phyloP scores from a whole-genome alignment of 2,888 invertebrate species.

The Lycaena phlaeas region DNA sequence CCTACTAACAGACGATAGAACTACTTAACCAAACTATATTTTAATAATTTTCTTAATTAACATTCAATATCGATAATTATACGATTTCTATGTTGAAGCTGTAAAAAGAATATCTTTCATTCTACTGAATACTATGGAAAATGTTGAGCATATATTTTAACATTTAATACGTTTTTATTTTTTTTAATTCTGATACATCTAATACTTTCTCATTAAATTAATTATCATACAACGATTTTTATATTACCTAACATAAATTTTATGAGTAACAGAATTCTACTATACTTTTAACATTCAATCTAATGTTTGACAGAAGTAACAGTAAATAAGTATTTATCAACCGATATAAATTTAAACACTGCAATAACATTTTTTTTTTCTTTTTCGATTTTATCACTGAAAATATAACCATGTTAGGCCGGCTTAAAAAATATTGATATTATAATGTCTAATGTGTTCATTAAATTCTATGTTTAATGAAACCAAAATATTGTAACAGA shows the following conservation, averaged over 20 bases:
- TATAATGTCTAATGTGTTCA: too few relatives aligned
- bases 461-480: too few relatives aligned
- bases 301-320: too few relatives aligned
- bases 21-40: constrained; percentile 15
- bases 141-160: constrained; percentile 1
- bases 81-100: constrained; percentile 1
- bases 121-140: constrained; percentile 1
- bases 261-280: background rate
- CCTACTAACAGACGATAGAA: constrained; percentile 31
- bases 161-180: too few relatives aligned
- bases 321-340: too few relatives aligned
- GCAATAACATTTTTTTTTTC: background rate
- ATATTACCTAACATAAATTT: background rate
- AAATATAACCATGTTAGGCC: background rate
- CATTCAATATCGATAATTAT: background rate
- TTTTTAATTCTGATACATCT: background rate
- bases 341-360: background rate
- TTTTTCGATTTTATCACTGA: background rate
- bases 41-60: constrained; percentile 4
- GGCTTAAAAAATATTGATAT: background rate
- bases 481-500: too few relatives aligned
- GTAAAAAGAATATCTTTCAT: background rate
- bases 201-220: background rate
- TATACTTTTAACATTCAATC: background rate
- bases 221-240: background rate